These are phyloP conservation scores for Nyleta sp. DNA, from an alignment of 2,888 invertebrate genomes.

Conservation along the genomic window DNA sequence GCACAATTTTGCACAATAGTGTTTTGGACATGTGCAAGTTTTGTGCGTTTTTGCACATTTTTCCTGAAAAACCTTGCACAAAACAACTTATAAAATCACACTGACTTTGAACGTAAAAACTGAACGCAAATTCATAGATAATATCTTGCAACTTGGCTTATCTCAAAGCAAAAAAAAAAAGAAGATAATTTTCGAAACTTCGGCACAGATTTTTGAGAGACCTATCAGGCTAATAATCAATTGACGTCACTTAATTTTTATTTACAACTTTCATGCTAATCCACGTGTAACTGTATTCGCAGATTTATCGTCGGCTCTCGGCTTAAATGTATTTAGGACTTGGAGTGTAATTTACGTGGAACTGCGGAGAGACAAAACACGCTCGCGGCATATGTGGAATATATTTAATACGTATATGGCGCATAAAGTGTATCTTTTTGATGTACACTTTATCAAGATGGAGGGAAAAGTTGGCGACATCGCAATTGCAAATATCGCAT, in stretches of 20 bases:
- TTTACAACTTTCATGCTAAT: conserved; percentile 46
- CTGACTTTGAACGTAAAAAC: no score
- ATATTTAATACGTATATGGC: conserved; percentile 59
- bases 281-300: conserved; percentile 57
- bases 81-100: no score
- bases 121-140: no score
- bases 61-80: no score
- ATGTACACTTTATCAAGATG: conserved; percentile 46
- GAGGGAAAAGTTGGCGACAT: conserved; percentile 49
- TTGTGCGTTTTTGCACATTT: no score
- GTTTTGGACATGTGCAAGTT: no score
- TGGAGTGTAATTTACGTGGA: conserved; percentile 56
- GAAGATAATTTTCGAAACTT: no score
- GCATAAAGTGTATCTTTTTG: conserved; percentile 59
- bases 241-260: conserved; percentile 37
- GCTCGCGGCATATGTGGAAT: conserved; percentile 43
- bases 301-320: conserved; percentile 54
- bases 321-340: conserved; percentile 63
- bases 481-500: no score
- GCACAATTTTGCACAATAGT: no score
- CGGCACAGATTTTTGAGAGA: not conserved
- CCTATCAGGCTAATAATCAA: conserved; percentile 15
- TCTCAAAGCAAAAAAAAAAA: no score
- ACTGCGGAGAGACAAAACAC: conserved; percentile 55
- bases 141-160: no score